Percentiles rank a stretch among this genome's conserved stretches.
Conservation (phyloP, 2,888 invertebrate species). For the Apotomis capreana region DNA sequence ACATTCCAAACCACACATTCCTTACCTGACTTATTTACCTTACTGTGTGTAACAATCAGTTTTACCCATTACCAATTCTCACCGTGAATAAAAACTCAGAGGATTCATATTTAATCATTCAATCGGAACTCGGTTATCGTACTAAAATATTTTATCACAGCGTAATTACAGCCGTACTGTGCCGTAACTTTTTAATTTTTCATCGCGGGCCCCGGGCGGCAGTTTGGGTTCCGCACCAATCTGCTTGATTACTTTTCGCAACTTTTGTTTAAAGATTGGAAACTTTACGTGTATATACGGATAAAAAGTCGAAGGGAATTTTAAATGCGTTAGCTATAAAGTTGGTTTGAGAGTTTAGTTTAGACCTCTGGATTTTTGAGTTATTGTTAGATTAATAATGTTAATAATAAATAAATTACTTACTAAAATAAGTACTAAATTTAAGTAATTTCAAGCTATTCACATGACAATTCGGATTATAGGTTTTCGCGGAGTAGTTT, state of each 20-base stretch:
- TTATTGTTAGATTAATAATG: background rate
- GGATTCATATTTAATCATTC: conserved; percentile 34
- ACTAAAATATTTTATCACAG: conserved; percentile 30
- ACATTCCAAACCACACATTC: too few relatives aligned
- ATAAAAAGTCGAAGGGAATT: conserved; percentile 6
- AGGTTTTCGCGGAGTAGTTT: too few relatives aligned
- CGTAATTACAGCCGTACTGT: conserved; percentile 35
- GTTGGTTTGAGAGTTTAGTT: conserved; percentile 11
- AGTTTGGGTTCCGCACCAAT: conserved; percentile 38
- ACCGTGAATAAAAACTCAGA: background rate
- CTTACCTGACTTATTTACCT: too few relatives aligned
- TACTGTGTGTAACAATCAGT: too few relatives aligned
- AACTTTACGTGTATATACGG: conserved; percentile 29
- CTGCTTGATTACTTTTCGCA: conserved; percentile 40
- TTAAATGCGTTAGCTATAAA: background rate
- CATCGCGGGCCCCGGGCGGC: conserved; percentile 25
- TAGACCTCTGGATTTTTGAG: background rate
- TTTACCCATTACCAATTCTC: background rate
- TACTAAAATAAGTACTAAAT: too few relatives aligned
- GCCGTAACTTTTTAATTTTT: conserved; percentile 42
- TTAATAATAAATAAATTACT: background rate
- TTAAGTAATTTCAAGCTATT: too few relatives aligned
- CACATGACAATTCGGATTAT: too few relatives aligned
- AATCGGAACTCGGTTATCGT: conserved; percentile 27
- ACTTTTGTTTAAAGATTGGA: conserved; percentile 41